Base-by-base conservation (phyloP, 2,113 vertebrate species). In the Oncorhynchus masou region DNA sequence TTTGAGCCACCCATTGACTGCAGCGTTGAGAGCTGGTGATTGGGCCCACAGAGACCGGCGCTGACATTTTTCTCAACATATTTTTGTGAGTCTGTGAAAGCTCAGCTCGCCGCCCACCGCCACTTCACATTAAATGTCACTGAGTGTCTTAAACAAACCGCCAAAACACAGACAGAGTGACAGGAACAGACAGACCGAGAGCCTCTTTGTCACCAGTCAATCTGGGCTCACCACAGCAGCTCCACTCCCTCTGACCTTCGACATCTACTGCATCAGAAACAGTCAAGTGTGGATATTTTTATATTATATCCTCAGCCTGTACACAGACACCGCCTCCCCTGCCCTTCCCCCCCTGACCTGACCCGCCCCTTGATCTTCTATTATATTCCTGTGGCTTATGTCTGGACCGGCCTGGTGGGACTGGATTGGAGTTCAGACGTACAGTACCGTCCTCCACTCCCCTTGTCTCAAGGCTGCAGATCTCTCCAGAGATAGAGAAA, bases 11-110 rank as follows among this genome's bases (percentile, higher is more conserved):
- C 92, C 89, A 81, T 72, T 74, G 77, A 86, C 48, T 51, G 85
- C 51, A 19, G 51, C 4, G 4, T 16, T 88, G 89, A 86, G 82
- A 88, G 86, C 87, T 85, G 88, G 85, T 93, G 92, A 93, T 93
- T 92, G 91, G 90, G 87, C 89, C 89, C 83, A 78, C 54, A 15
- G 88, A 92, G 91, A 92, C 80, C 76, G 85, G 84, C 68, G 83
- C 84, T 93, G 92, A 94, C 91, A 91, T 94, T 94, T 91, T 82
- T 83, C 74, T 84, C 76, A 87, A 87, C 86, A 90, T 89, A 87
- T 85, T 89, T 89, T 90, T 84, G 88, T 85, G 88, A 89, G 87
- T 88, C 88, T 87, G 85, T 86, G 85, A 68, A 68, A 66, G 82
- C 82, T 84, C 59, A 85, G 85, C 85, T 85, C 74, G 77, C 72